Evolutionary conservation across 2,888 invertebrate species (phyloP).

Genomic region (Polyommatus icarus): DNA sequence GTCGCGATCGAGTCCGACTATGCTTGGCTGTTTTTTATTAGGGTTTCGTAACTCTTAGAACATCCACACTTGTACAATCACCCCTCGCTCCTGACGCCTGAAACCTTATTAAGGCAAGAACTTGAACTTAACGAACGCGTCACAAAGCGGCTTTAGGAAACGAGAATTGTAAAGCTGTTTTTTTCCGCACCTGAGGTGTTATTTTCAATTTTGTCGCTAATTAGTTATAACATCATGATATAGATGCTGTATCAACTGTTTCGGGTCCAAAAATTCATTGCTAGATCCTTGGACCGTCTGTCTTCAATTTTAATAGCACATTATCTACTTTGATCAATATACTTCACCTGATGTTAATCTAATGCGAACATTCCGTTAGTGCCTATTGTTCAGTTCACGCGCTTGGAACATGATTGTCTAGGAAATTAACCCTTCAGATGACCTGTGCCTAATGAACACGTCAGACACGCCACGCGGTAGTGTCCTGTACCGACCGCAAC

Average conservation of each 20-base stretch:
- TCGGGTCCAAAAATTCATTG: too few relatives aligned
- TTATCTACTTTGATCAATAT: not conserved
- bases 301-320: not conserved
- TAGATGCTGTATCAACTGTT: too few relatives aligned
- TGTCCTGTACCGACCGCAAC: not conserved
- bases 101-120: constrained; percentile 41
- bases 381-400: constrained; percentile 5
- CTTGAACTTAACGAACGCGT: constrained; percentile 40
- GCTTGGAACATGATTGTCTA: constrained; percentile 7
- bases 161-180: not conserved
- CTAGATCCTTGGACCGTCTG: not conserved
- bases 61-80: constrained; percentile 46
- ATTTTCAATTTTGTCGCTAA: not conserved
- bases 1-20: not conserved
- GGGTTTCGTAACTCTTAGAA: constrained; percentile 54
- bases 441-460: constrained; percentile 27
- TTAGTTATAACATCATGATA: not conserved
- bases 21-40: constrained; percentile 49
- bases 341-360: not conserved
- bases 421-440: constrained; percentile 25
- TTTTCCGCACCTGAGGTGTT: not conserved
- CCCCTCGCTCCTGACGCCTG: constrained; percentile 39
- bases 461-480: constrained; percentile 5
- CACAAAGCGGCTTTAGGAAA: constrained; percentile 21
- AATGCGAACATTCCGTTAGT: not conserved